A percentile compares a stretch with the other conserved stretches of the same genome.
These are phyloP conservation scores for Diadumene lineata DNA, from an alignment of 92 coral and sea anemone genomes.

Conservation along the genomic window DNA sequence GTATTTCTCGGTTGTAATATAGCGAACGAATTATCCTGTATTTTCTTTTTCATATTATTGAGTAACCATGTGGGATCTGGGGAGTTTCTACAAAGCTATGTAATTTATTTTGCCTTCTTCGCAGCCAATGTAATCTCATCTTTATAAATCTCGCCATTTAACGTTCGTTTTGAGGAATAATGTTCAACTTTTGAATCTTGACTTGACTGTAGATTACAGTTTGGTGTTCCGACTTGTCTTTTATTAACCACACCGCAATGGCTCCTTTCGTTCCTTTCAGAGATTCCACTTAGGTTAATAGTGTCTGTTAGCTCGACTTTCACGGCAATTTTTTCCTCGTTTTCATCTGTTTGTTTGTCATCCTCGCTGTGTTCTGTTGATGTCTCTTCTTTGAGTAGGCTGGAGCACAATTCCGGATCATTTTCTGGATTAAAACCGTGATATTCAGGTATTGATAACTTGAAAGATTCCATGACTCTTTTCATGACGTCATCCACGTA, in stretches of 20 bases:
- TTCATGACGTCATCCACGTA: conserved; percentile 93
- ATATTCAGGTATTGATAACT: conserved; percentile 57
- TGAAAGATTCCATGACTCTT: conserved; percentile 64
- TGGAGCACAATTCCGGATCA: conserved; percentile 11
- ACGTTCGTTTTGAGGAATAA: conserved; percentile 1
- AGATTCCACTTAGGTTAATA: not conserved
- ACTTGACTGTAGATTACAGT: not conserved
- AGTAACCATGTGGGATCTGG: no score
- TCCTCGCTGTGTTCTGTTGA: no score
- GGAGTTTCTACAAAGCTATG: no score
- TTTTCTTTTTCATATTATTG: no score
- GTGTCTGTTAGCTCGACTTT: not conserved
- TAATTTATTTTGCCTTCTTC: not conserved
- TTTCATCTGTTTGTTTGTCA: conserved; percentile 1
- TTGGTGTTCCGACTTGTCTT: not conserved
- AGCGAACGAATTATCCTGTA: no score
- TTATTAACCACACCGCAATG: not conserved
- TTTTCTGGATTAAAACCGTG: conserved; percentile 35
- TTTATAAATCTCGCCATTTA: not conserved
- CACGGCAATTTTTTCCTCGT: conserved; percentile 5
- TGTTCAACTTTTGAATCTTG: not conserved
- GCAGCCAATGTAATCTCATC: not conserved
- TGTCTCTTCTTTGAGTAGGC: conserved; percentile 21
- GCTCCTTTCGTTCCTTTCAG: not conserved
- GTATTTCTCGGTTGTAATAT: no score